These are phyloP conservation scores for Channa striata DNA, from an alignment of 2,797 vertebrate genomes.

Conservation along the genomic window DNA sequence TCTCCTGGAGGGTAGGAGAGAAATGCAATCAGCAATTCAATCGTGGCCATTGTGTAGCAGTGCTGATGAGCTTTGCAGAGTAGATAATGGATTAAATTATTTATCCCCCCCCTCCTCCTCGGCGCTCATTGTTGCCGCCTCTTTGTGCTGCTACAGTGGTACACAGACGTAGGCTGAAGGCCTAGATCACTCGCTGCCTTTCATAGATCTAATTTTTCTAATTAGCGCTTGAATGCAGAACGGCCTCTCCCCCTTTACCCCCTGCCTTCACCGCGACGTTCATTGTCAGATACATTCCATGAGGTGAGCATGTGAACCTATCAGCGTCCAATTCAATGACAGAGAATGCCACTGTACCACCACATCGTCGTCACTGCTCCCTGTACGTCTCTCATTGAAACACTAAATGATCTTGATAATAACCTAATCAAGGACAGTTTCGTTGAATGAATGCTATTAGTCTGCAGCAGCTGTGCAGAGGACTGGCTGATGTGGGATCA, in stretches of 20 bases:
- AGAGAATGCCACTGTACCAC: conserved; percentile 40
- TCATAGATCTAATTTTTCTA: conserved; percentile 98
- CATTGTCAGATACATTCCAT: conserved; percentile 83
- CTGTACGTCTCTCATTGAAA: conserved; percentile 71
- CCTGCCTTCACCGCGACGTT: conserved; percentile 72
- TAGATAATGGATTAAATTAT: conserved; percentile 99
- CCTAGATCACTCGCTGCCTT: conserved; percentile 91
- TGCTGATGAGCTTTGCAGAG: conserved; percentile 94
- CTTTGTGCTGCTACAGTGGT: conserved; percentile 79
- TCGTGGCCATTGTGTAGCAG: conserved; percentile 84
- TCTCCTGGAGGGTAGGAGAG: conserved; percentile 80
- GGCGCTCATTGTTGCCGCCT: conserved; percentile 79
- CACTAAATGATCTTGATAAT: conserved; percentile 80
- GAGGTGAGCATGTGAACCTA: conserved; percentile 87
- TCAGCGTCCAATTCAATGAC: conserved; percentile 75
- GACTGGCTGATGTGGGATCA: conserved; percentile 40
- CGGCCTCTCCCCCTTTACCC: conserved; percentile 74
- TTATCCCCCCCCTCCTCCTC: conserved; percentile 83
- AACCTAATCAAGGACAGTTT: conserved; percentile 87
- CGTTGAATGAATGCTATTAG: conserved; percentile 50
- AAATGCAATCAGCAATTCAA: conserved; percentile 87
- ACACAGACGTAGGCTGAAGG: conserved; percentile 90
- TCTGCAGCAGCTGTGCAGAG: conserved; percentile 41
- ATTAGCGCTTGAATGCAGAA: conserved; percentile 92
- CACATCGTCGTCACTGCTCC: conserved; percentile 37